Evolutionary conservation across 2,888 invertebrate genomes (phyloP).

Genomic region (Meandrusa payeni): DNA sequence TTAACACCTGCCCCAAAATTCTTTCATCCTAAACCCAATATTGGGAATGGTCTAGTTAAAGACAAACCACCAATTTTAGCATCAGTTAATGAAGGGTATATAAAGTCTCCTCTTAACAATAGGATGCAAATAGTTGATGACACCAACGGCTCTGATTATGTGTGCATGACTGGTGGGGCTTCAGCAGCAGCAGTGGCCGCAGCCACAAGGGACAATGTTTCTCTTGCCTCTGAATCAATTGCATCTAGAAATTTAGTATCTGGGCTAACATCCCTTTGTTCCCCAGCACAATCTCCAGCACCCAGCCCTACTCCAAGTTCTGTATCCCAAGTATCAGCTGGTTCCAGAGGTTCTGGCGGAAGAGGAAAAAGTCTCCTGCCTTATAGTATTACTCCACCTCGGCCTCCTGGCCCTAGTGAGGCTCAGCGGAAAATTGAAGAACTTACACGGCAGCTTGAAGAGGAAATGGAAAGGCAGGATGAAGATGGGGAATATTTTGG

Average conservation of each 20-base stretch:
- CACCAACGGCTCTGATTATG: conserved; percentile 90
- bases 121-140: conserved; percentile 83
- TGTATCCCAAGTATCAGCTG: conserved; percentile 82
- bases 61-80: conserved; percentile 47
- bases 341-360: conserved; percentile 78
- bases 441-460: conserved; percentile 94
- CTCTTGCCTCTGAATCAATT: conserved; percentile 59
- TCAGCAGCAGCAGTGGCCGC: conserved; percentile 69
- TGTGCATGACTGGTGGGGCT: conserved; percentile 90
- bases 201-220: conserved; percentile 67
- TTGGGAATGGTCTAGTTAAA: conserved; percentile 77
- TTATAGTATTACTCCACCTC: conserved; percentile 93
- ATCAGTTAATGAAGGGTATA: conserved; percentile 55
- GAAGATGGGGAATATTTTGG: conserved; percentile 98
- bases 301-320: conserved; percentile 84
- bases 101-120: conserved; percentile 43
- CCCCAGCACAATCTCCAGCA: conserved; percentile 79
- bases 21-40: conserved; percentile 78
- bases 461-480: conserved; percentile 97
- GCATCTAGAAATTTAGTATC: conserved; percentile 64
- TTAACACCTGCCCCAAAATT: conserved; percentile 78
- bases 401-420: conserved; percentile 93
- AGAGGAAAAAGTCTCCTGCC: conserved; percentile 87
- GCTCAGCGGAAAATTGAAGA: conserved; percentile 97
- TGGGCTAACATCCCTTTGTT: conserved; percentile 70